These are phyloP conservation scores for Apodemus speciosus DNA, from an alignment of 2,113 vertebrate species.

Conservation along the genomic window DNA sequence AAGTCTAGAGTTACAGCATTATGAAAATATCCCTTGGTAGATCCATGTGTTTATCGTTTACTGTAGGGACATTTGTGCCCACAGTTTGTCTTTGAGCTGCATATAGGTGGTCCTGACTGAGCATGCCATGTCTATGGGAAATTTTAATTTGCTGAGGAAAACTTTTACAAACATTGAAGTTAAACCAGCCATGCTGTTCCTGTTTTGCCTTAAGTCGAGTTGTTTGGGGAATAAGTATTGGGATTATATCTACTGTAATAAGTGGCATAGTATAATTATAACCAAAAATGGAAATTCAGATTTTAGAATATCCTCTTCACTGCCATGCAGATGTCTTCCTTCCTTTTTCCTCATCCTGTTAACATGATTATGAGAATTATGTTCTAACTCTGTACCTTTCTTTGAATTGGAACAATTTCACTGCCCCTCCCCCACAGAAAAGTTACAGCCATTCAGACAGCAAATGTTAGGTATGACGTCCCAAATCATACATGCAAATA, in stretches of 20 bases:
- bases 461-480: neutral
- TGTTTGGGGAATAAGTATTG: conserved; percentile 55
- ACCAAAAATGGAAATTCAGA: conserved; percentile 22
- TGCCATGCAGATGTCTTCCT: neutral
- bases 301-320: neutral
- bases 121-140: conserved; percentile 59
- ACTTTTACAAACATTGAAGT: conserved; percentile 70
- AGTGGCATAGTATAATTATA: conserved; percentile 31
- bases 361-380: neutral
- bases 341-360: neutral
- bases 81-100: conserved; percentile 69
- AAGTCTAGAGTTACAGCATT: conserved; percentile 82
- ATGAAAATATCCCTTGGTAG: conserved; percentile 79
- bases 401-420: conserved; percentile 8
- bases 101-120: conserved; percentile 85
- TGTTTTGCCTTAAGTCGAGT: conserved; percentile 39
- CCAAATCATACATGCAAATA: neutral
- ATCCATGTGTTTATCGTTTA: conserved; percentile 85
- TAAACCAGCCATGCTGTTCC: conserved; percentile 67
- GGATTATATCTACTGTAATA: conserved; percentile 18
- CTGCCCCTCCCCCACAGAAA: neutral
- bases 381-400: neutral
- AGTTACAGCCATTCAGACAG: neutral
- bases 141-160: conserved; percentile 64
- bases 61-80: conserved; percentile 72